Conservation (phyloP, 2,888 invertebrate genomes). For the Cyrtodaria siliqua region DNA sequence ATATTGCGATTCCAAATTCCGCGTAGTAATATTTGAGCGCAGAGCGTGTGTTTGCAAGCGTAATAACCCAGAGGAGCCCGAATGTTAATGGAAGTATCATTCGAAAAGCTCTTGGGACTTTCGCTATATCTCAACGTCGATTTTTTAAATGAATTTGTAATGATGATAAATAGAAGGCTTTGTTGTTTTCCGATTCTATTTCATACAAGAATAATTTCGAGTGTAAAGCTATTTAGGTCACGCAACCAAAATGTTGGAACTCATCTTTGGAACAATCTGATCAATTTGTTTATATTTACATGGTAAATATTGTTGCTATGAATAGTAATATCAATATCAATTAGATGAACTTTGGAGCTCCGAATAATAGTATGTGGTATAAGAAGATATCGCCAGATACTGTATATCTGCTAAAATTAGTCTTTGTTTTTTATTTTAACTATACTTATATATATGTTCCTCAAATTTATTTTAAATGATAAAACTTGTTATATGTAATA, state of each 20-base stretch:
- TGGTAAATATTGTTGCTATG: too few species aligned
- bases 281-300: too few species aligned
- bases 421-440: too few species aligned
- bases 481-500: too few species aligned
- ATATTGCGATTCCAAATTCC: slow-evolving; percentile 55
- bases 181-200: slow-evolving; percentile 24
- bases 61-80: slow-evolving; percentile 64
- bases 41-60: slow-evolving; percentile 62
- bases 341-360: too few species aligned
- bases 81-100: slow-evolving; percentile 60
- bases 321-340: too few species aligned
- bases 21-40: slow-evolving; percentile 33
- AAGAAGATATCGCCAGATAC: too few species aligned
- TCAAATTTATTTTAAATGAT: too few species aligned
- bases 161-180: slow-evolving; percentile 57
- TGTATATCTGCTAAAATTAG: too few species aligned
- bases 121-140: slow-evolving; percentile 54
- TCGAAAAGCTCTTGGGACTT: slow-evolving; percentile 50
- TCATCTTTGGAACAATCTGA: too few species aligned
- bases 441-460: too few species aligned
- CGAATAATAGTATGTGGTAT: too few species aligned
- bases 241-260: slow-evolving; percentile 7
- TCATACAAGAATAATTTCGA: slow-evolving; percentile 15
- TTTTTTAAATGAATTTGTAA: slow-evolving; percentile 59
- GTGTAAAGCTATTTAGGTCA: slow-evolving; percentile 16